Evolutionary conservation across 2,113 vertebrate species (phyloP).

Genomic region (Oreotragus oreotragus): DNA sequence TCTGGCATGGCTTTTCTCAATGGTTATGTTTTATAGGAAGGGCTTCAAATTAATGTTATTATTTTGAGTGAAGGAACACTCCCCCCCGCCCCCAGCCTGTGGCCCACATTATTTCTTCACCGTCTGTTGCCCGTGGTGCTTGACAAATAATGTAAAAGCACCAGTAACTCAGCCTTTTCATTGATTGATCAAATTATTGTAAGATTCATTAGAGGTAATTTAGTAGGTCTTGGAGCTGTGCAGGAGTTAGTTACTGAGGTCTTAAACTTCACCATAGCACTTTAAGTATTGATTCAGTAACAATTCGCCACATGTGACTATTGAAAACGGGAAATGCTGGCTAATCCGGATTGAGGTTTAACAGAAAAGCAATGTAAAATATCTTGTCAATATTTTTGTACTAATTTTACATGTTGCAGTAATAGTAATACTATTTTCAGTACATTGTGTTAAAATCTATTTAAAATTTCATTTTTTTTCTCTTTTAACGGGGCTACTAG

Average conservation of each 20-base stretch:
- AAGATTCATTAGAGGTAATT: neutral
- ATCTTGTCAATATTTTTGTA: neutral
- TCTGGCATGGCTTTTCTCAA: neutral
- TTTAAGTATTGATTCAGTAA: neutral
- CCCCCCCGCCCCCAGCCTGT: rapidly evolving
- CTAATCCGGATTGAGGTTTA: neutral
- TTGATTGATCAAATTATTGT: neutral
- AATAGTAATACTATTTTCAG: neutral
- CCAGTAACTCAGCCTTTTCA: neutral
- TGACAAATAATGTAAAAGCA: neutral
- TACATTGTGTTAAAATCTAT: neutral
- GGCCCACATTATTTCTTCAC: neutral
- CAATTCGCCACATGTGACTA: neutral
- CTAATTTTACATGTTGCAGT: neutral
- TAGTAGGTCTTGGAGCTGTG: neutral
- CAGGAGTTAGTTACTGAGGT: neutral
- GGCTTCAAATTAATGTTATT: neutral
- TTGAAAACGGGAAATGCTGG: neutral
- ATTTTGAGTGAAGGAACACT: neutral
- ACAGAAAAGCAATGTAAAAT: neutral
- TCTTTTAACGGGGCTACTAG: neutral
- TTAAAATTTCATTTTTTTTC: neutral
- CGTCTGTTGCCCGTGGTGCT: neutral
- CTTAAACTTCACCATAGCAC: neutral
- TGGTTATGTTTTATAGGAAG: neutral